A percentile compares a stretch with the other conserved stretches of the same genome.
These are phyloP conservation scores for Sciurus carolinensis DNA, from an alignment of 2,797 vertebrate species.

Conservation along the genomic window DNA sequence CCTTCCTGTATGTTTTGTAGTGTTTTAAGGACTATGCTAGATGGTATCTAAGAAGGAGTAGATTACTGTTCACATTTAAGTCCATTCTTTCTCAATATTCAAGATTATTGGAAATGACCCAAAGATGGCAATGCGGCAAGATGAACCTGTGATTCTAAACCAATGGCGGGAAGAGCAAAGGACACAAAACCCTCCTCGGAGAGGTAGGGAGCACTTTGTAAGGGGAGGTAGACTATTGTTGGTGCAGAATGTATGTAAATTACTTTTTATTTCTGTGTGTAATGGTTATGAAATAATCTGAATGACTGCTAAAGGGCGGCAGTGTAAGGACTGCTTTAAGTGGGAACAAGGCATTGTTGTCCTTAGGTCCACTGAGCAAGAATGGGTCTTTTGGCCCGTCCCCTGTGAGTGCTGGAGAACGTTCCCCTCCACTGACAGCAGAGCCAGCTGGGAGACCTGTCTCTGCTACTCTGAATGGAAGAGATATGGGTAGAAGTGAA, in stretches of 20 bases:
- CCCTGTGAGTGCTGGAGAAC: conserved; percentile 96
- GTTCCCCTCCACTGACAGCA: conserved; percentile 95
- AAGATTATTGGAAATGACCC: conserved; percentile 94
- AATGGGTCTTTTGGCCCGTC: conserved; percentile 97
- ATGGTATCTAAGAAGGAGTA: neutral
- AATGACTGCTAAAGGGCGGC: neutral
- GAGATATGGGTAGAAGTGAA: conserved; percentile 90
- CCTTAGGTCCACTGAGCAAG: conserved; percentile 89
- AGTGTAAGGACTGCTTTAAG: neutral
- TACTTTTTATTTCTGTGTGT: neutral
- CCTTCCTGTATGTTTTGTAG: rapidly evolving
- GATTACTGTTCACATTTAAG: neutral
- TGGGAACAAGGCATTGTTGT: neutral
- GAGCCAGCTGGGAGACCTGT: conserved; percentile 94
- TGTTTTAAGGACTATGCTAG: neutral
- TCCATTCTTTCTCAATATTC: neutral
- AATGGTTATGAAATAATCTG: neutral
- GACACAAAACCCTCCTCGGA: conserved; percentile 89
- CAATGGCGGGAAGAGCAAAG: conserved; percentile 93
- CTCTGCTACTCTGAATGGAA: conserved; percentile 93
- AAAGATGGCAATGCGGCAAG: conserved; percentile 93
- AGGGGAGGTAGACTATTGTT: neutral
- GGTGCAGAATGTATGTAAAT: neutral
- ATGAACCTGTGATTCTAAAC: conserved; percentile 95
- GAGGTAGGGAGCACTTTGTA: conserved; percentile 90